A percentile compares a stretch with the other conserved stretches of the same genome.
Conservation (phyloP, 2,113 vertebrate species). For the Tricholaema leucomelas region DNA sequence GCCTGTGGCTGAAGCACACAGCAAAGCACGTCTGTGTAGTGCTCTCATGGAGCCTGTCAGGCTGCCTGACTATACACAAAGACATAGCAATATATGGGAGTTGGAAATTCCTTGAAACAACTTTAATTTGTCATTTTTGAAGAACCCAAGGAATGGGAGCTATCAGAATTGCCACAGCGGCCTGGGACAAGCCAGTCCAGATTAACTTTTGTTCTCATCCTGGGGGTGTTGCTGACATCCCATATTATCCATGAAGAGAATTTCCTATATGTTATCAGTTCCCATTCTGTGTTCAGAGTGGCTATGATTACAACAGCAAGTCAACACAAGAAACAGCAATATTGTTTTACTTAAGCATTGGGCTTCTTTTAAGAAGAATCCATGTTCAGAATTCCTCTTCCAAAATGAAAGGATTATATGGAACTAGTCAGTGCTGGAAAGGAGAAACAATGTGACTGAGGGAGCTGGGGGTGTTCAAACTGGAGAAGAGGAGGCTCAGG, state of each 20-base stretch:
- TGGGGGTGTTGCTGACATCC: not conserved
- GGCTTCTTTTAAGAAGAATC: not conserved
- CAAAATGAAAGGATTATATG: not conserved
- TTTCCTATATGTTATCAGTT: not conserved
- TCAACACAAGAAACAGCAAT: not conserved
- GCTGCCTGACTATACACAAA: not conserved
- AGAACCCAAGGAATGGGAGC: not conserved
- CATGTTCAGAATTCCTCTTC: not conserved
- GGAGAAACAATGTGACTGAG: rapidly evolving
- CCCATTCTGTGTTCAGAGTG: not conserved
- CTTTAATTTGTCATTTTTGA: not conserved
- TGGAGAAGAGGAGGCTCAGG: too few species aligned
- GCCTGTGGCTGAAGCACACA: not conserved
- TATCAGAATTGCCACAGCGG: not conserved
- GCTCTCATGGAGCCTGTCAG: not conserved
- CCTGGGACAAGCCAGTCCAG: not conserved
- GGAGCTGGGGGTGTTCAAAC: too few species aligned
- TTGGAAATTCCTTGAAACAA: not conserved
- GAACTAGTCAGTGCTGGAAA: not conserved
- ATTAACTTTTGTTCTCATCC: not conserved
- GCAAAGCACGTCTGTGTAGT: not conserved
- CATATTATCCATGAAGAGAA: not conserved
- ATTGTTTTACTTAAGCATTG: not conserved
- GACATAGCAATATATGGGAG: rapidly evolving
- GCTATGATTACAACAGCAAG: not conserved